Evolutionary conservation across 2,888 invertebrate genomes (phyloP).

Genomic region (Pyralis farinalis): DNA sequence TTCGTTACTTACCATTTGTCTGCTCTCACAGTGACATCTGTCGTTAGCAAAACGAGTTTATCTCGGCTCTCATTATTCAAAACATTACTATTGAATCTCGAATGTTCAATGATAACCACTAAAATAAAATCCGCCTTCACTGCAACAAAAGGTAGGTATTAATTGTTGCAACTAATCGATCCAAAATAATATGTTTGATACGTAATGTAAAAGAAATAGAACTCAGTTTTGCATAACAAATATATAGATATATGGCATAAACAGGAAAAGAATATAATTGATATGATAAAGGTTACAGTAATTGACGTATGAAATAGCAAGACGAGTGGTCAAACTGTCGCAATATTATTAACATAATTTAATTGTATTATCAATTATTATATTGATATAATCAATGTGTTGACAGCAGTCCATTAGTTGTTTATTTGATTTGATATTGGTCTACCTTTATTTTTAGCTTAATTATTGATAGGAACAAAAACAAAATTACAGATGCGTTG

Average conservation of each 20-base stretch:
- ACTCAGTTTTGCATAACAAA: neutral
- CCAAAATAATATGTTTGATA: neutral
- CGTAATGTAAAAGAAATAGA: neutral
- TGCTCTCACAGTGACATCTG: constrained; percentile 56
- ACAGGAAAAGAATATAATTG: constrained; percentile 2
- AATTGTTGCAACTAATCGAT: constrained; percentile 3
- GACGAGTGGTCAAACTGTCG: neutral
- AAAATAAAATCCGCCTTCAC: constrained; percentile 37
- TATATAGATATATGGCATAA: neutral
- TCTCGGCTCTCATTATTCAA: constrained; percentile 59
- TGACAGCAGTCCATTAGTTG: neutral
- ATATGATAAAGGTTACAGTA: neutral
- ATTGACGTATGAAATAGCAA: neutral
- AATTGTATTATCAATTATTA: neutral
- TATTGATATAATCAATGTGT: neutral
- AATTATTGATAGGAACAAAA: too few relatives aligned
- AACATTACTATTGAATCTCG: constrained; percentile 43
- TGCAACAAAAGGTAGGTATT: constrained; percentile 23
- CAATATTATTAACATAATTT: neutral
- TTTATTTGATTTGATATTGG: neutral
- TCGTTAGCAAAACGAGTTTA: constrained; percentile 58
- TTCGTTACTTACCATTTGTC: constrained; percentile 58
- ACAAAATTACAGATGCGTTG: too few relatives aligned
- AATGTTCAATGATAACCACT: constrained; percentile 35
- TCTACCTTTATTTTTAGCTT: neutral